Base-by-base conservation (phyloP, 2,797 vertebrate species). In the Triplophysa yarkandensis region DNA sequence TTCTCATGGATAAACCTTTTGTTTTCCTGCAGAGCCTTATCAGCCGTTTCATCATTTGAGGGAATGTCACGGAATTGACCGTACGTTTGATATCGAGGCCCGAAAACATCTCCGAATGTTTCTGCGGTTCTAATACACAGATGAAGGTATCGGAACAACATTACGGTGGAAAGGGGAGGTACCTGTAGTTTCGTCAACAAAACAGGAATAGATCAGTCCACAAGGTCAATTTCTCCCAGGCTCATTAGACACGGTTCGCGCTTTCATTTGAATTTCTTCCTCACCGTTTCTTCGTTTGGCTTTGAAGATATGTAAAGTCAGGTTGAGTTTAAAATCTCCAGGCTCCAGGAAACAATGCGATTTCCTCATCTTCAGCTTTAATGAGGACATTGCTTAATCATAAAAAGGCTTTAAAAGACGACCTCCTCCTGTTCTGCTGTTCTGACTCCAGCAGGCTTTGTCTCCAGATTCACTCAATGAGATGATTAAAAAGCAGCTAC, bases 1-100 rank as follows among this genome's bases (percentile, higher is more conserved):
- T 82, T 78, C 80, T 82, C 64, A 54, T 48, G 74, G 80, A 86
- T 80, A 83, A 82, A 78, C 73, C 80, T 82, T 78, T 85, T 82
- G 74, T 80, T 85, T 81, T 78, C 65, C 32, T 34, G 23, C 9
- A 74, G 68, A 71, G 77, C 48, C 65, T 43, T 44, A 43, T 80
- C 55, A 61, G 63, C 73, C 66, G 52, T 84, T 84, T 85, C 80
- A 69, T 82, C 63, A 82, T 82, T 81, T 78, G 60, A 71, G 72
- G 52, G 79, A 85, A 82, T 82, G 77, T 82, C 69, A 69, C 14
- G 9, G 32, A 69, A 66, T 68, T 71, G 80, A 71, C 66, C 50
- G 28, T 60, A 50, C 70, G 71, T 76, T 71, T 61, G 50, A 71
- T 57, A 69, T 75, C 69, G 52, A 63, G 43, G 36, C 41, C 44